phyloP scores from a whole-genome alignment of 1,140 invertebrate genomes.

The Tetragnatha versicolor region DNA sequence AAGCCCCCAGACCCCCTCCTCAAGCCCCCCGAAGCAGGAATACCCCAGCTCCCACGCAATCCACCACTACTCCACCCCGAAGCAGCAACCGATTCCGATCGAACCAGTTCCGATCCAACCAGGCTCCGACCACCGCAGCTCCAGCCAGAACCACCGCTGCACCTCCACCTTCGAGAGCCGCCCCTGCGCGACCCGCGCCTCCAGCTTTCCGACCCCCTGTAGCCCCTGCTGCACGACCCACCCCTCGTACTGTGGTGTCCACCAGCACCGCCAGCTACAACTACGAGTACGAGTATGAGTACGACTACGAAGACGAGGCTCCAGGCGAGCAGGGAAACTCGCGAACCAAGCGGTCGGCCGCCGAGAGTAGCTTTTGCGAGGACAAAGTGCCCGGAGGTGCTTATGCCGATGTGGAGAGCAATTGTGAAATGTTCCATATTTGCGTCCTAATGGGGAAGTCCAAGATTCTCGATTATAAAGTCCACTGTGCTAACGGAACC shows the following conservation, averaged over 20 bases:
- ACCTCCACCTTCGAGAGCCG: conserved; percentile 17
- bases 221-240: not conserved
- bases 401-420: conserved; percentile 58
- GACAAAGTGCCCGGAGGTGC: conserved; percentile 57
- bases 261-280: conserved; percentile 46
- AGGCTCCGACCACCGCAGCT: conserved; percentile 6
- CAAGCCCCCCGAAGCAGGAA: not conserved
- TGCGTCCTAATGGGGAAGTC: conserved; percentile 55
- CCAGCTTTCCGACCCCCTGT: conserved; percentile 18
- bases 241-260: not conserved
- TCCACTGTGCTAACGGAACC: conserved; percentile 53
- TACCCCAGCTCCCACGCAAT: conserved; percentile 12
- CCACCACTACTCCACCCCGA: not conserved
- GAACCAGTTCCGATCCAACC: not conserved
- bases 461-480: conserved; percentile 55
- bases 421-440: conserved; percentile 58
- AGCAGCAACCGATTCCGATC: conserved; percentile 7
- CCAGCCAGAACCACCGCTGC: conserved; percentile 22
- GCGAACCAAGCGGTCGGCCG: conserved; percentile 15
- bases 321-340: conserved; percentile 9
- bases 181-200: conserved; percentile 8
- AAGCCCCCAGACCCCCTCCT: not conserved
- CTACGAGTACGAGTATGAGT: conserved; percentile 50
- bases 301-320: conserved; percentile 50
- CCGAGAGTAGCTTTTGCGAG: conserved; percentile 52